phyloP scores from a whole-genome alignment of 2,888 invertebrate species.

The Folsomia manolachei region DNA sequence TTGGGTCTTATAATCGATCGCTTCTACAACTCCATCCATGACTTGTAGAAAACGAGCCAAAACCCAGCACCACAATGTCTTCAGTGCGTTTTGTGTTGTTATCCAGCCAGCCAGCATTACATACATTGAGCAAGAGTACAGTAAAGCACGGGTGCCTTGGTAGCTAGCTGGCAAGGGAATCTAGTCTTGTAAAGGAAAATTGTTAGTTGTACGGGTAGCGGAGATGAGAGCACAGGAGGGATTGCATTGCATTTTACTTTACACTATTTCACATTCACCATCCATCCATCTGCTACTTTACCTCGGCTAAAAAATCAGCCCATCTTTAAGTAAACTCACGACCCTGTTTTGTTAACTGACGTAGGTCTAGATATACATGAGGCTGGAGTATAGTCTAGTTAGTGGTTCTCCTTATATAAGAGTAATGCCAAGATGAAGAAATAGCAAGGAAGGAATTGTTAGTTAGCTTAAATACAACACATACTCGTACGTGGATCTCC shows the following conservation, averaged over 20 bases:
- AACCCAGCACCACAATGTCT: neutral
- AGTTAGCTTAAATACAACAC: neutral
- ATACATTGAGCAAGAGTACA: no score
- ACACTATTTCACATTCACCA: neutral
- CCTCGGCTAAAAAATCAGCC: neutral
- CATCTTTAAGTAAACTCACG: neutral
- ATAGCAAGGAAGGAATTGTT: neutral
- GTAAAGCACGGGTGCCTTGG: neutral
- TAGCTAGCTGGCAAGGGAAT: neutral
- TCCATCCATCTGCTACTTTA: neutral
- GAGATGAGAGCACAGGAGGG: conserved; percentile 4
- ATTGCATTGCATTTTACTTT: neutral
- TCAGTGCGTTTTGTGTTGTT: neutral
- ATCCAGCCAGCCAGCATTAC: conserved; percentile 1
- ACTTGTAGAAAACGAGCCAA: neutral
- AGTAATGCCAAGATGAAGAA: neutral
- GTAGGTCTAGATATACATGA: no score
- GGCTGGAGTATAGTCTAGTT: no score
- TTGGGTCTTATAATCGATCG: conserved; percentile 45
- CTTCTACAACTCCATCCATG: neutral
- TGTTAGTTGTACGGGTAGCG: neutral
- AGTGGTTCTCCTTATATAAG: no score
- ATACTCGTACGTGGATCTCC: no score
- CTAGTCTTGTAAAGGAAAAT: neutral
- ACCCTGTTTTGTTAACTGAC: neutral